Conservation (phyloP, 2,797 vertebrate genomes). For the Sebastiscus albofasciatus region DNA sequence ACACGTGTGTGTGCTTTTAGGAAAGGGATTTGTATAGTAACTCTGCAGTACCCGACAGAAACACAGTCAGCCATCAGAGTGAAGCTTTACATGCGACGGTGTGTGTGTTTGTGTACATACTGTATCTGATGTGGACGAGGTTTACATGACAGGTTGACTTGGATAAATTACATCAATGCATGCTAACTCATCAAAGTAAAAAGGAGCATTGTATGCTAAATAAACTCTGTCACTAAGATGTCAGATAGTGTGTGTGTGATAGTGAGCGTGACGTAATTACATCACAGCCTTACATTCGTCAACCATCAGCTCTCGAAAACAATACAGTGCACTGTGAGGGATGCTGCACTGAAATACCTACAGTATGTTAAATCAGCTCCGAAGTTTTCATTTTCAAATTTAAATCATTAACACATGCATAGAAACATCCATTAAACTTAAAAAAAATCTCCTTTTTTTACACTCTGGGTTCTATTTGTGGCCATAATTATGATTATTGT, state of each 20-base stretch:
- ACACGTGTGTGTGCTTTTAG: slow-evolving; percentile 6
- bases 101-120: not conserved
- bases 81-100: not conserved
- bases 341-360: not conserved
- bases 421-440: not conserved
- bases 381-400: not conserved
- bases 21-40: not conserved
- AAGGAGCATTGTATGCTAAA: not conserved
- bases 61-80: too few relatives aligned
- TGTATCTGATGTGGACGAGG: not conserved
- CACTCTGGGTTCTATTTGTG: not conserved
- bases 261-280: not conserved
- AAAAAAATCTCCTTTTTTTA: not conserved
- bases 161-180: not conserved
- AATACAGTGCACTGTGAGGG: not conserved
- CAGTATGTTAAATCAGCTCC: not conserved
- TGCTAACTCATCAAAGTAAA: not conserved
- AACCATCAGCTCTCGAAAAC: not conserved
- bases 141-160: not conserved
- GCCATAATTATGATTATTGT: not conserved
- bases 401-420: not conserved
- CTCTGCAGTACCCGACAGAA: not conserved
- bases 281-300: not conserved
- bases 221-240: not conserved
- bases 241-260: not conserved